Evolutionary conservation across 2,888 invertebrate genomes (phyloP), one percentile per base, ranked within the genome.

Genomic region (Dione vanillae): DNA sequence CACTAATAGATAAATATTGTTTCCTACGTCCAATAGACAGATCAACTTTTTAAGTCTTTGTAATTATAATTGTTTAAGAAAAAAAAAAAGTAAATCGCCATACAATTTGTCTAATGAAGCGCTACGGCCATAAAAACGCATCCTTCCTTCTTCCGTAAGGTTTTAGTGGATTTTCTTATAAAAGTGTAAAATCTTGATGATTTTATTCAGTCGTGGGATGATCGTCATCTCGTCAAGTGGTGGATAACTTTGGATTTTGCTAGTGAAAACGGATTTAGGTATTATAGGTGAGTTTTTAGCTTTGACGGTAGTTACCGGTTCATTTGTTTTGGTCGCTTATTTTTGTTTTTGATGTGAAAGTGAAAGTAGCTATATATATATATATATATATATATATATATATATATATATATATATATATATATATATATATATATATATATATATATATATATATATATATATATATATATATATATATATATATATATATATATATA

Each of bases 61-160:
- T 59, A 3, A 27, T n/a, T 43, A 14, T 20, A 61, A 61, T 61
- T 61, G 61, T 16, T 43, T 54, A 8, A 35, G 0, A 14, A 6
- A 35, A 5, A 20, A 27, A n/a, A 27, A 45, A 43, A 40, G 40
- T 11, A 61, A 16, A 80, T 74, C 74, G 68, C 72, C 83, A 78
- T 82, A 87, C 87, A 86, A 89, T 90, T 87, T 85, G 87, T 75
- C 81, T 88, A 89, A 87, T 85, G 86, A 83, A 90, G 84, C 91
- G 90, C 86, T 86, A 83, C 81, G 80, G 78, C 14, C 75, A 83
- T 62, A 66, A 77, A 90, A 90, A 89, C 85, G 80, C 85, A 87
- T 88, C 89, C 85, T 90, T 90, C 91, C 91, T 88, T 76, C 81
- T 92, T 92, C 92, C 92, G 88, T n/a, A 27, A n/a, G 85, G 84